Percentiles rank a stretch among this genome's conserved stretches.
These are phyloP conservation scores for Crax fasciolata DNA, from an alignment of 2,797 vertebrate genomes.

Conservation along the genomic window DNA sequence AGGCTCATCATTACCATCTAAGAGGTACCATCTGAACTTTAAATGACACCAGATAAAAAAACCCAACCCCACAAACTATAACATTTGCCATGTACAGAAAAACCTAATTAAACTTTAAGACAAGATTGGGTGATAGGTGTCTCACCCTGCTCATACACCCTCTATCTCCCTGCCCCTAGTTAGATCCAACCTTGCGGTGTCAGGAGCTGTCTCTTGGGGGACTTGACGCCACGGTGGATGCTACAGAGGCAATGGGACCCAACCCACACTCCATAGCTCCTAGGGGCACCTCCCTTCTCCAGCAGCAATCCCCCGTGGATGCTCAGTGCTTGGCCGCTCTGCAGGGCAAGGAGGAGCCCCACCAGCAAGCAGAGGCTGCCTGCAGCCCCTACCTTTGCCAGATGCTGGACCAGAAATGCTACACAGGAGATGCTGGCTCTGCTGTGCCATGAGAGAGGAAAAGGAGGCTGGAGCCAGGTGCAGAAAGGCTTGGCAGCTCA, in stretches of 20 bases:
- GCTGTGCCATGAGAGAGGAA: background rate
- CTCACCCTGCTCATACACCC: background rate
- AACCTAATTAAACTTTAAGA: background rate
- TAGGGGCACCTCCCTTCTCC: background rate
- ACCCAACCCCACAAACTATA: background rate
- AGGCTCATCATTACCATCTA: background rate
- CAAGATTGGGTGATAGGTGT: background rate
- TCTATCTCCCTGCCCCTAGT: background rate
- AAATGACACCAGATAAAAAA: accelerated
- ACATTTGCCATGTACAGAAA: background rate
- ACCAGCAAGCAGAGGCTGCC: background rate
- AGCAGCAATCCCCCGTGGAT: accelerated
- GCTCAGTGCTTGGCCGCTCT: accelerated
- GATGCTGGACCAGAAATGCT: background rate
- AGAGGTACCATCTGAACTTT: background rate
- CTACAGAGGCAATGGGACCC: background rate
- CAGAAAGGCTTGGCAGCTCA: background rate
- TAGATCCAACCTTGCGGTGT: background rate
- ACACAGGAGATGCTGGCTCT: accelerated
- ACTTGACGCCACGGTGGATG: background rate
- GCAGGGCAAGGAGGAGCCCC: background rate
- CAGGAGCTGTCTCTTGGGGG: background rate
- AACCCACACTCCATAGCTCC: background rate
- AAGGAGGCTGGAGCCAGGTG: background rate
- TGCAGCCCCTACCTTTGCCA: background rate